Evolutionary conservation across 2,113 vertebrate species (phyloP).

Genomic region (Coregonus clupeaformis): DNA sequence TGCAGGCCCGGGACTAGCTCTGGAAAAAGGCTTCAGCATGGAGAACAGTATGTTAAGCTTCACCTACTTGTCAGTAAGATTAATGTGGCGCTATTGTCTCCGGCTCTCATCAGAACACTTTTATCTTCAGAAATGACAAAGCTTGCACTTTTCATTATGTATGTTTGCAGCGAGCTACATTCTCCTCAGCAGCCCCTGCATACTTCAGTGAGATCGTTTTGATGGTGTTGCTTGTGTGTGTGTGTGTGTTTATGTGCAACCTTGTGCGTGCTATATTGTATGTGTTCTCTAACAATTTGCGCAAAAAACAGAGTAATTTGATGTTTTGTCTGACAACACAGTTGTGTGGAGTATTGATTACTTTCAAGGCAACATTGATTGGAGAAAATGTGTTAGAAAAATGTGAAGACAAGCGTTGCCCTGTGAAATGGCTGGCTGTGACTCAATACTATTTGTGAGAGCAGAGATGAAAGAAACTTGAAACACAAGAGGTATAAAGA

Average conservation of each 20-base stretch:
- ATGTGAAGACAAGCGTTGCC: slow-evolving; percentile 35
- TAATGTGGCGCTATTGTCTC: slow-evolving; percentile 75
- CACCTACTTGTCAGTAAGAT: slow-evolving; percentile 67
- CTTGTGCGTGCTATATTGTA: slow-evolving; percentile 1
- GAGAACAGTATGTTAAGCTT: slow-evolving; percentile 55
- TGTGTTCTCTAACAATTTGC: not conserved
- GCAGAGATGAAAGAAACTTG: not conserved
- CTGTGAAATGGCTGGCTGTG: not conserved
- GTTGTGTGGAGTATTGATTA: slow-evolving; percentile 52
- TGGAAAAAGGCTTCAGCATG: slow-evolving; percentile 40
- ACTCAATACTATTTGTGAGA: not conserved
- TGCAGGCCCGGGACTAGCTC: slow-evolving; percentile 11
- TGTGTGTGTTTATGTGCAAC: not conserved
- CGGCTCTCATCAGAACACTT: slow-evolving; percentile 72
- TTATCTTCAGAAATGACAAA: slow-evolving; percentile 74
- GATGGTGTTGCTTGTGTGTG: not conserved
- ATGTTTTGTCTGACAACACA: slow-evolving; percentile 51
- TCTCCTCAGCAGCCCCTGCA: slow-evolving; percentile 11
- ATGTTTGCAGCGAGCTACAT: slow-evolving; percentile 51
- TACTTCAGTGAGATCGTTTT: slow-evolving; percentile 21
- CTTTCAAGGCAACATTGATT: slow-evolving; percentile 45
- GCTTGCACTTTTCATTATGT: slow-evolving; percentile 77
- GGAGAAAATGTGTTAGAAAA: slow-evolving; percentile 54
- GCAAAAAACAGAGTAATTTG: slow-evolving; percentile 13
- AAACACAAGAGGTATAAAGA: not conserved